Evolutionary conservation across 2,113 vertebrate species (phyloP).

Genomic region (Lucifuga dentata): DNA sequence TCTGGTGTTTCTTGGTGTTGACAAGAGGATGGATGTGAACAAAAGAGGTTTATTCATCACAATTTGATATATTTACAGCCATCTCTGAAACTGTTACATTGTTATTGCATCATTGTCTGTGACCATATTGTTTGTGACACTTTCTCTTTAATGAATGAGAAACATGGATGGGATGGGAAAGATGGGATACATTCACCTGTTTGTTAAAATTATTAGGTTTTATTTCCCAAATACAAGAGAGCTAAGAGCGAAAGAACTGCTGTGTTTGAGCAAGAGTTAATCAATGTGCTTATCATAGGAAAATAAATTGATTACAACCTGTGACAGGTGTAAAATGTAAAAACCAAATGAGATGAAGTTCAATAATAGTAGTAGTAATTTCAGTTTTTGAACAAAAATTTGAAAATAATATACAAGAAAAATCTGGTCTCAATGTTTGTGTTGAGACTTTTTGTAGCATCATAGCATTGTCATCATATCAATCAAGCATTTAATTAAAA

Average conservation of each 20-base stretch:
- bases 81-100: background rate
- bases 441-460: too few species aligned
- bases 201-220: conserved; percentile 14
- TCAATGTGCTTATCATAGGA: too few species aligned
- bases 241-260: too few species aligned
- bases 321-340: too few species aligned
- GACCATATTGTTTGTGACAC: conserved; percentile 22
- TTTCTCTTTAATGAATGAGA: conserved; percentile 3
- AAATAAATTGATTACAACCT: too few species aligned
- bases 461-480: conserved; percentile 3
- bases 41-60: conserved; percentile 8
- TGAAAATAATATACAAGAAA: too few species aligned
- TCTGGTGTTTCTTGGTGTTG: conserved; percentile 40
- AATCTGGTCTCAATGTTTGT: too few species aligned
- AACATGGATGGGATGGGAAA: background rate
- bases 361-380: too few species aligned
- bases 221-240: conserved; percentile 28
- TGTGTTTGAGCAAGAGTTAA: too few species aligned
- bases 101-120: conserved; percentile 12
- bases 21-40: conserved; percentile 11
- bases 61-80: conserved; percentile 6
- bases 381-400: too few species aligned
- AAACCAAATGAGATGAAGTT: too few species aligned
- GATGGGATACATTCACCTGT: background rate
- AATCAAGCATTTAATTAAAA: conserved; percentile 36